Conservation (phyloP, 2,888 invertebrate species). For the Theretra japonica region DNA sequence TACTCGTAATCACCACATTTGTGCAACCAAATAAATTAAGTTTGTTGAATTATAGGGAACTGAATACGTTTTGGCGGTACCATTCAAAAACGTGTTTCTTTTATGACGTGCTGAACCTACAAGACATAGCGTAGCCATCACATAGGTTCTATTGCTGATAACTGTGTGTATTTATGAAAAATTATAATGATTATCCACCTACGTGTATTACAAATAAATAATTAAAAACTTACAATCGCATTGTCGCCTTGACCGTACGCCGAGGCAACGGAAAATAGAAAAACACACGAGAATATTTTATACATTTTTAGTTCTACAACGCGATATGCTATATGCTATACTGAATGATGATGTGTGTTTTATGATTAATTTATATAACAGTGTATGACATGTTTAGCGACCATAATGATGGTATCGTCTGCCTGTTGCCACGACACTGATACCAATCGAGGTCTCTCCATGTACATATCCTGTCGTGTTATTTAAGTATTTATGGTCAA, state of each 20-base stretch:
- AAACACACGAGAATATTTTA: background rate
- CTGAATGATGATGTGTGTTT: background rate
- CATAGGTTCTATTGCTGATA: no score
- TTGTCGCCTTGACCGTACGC: no score
- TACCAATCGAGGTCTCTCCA: background rate
- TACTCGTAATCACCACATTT: no score
- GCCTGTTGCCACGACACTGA: background rate
- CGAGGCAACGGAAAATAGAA: background rate
- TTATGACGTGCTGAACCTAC: no score
- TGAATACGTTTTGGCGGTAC: no score
- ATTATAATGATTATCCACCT: no score
- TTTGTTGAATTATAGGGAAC: no score
- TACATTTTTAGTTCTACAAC: background rate
- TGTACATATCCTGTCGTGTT: conserved; percentile 1
- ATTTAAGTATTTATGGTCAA: background rate
- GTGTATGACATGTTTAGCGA: background rate
- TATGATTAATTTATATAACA: background rate
- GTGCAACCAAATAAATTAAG: no score
- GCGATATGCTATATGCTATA: no score
- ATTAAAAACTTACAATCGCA: conserved; percentile 11
- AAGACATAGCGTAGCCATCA: no score
- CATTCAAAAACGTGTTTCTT: no score
- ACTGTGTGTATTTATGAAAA: no score
- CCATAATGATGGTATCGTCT: background rate
- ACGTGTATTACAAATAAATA: background rate